A percentile compares a stretch with the other conserved stretches of the same genome.
Conservation (phyloP, 2,113 vertebrate genomes). For the Dendrocopos noguchii region DNA sequence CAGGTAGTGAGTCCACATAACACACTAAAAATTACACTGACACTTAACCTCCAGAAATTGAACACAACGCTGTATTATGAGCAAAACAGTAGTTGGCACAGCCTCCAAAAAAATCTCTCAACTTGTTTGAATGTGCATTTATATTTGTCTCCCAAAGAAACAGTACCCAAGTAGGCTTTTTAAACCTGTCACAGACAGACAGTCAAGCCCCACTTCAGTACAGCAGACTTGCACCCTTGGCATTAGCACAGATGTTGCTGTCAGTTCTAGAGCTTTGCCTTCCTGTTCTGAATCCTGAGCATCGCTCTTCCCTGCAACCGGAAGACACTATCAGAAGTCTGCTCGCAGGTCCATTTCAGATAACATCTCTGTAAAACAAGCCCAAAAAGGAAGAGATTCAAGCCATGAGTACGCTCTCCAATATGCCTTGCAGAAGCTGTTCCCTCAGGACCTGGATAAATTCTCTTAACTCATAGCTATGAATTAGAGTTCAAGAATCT, state of each 20-base stretch:
- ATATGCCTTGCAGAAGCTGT: background rate
- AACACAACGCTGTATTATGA: background rate
- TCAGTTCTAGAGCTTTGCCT: background rate
- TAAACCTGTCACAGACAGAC: background rate
- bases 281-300: background rate
- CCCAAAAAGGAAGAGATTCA: constrained; percentile 28
- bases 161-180: background rate
- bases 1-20: background rate
- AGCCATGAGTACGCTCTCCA: background rate
- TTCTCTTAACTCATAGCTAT: constrained; percentile 15
- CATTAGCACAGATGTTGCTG: background rate
- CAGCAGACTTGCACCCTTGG: background rate
- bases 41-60: background rate
- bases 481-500: constrained; percentile 56
- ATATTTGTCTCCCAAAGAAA: background rate
- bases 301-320: background rate
- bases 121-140: background rate
- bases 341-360: background rate
- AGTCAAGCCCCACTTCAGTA: no score
- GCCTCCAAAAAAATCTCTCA: background rate
- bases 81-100: background rate
- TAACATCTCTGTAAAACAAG: background rate
- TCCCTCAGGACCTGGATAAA: constrained; percentile 9
- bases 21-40: background rate
- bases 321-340: background rate